phyloP scores from a whole-genome alignment of 2,888 invertebrate genomes.

The Tipula vernalis region DNA sequence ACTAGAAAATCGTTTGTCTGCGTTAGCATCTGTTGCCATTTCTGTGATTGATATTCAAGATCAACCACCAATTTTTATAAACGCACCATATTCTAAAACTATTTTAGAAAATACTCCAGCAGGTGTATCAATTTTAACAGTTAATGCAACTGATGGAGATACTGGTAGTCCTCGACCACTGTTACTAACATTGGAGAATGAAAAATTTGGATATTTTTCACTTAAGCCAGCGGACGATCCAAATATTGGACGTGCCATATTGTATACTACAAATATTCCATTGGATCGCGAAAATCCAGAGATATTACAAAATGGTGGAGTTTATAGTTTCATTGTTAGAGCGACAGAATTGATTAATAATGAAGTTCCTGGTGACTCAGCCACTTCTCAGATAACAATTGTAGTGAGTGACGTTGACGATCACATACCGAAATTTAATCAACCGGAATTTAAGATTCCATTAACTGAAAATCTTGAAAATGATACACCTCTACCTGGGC shows the following conservation, averaged over 20 bases:
- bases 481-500: slow-evolving; percentile 54
- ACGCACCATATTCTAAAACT: slow-evolving; percentile 67
- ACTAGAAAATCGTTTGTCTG: slow-evolving; percentile 45
- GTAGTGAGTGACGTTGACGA: slow-evolving; percentile 71
- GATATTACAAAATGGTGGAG: slow-evolving; percentile 64
- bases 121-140: slow-evolving; percentile 53
- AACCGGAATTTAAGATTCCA: slow-evolving; percentile 48
- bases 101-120: slow-evolving; percentile 57
- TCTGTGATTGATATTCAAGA: slow-evolving; percentile 70
- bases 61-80: slow-evolving; percentile 67
- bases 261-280: slow-evolving; percentile 50
- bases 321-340: slow-evolving; percentile 57
- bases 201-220: slow-evolving; percentile 53
- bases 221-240: slow-evolving; percentile 37
- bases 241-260: slow-evolving; percentile 39
- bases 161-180: slow-evolving; percentile 57
- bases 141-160: slow-evolving; percentile 71
- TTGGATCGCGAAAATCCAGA: slow-evolving; percentile 63
- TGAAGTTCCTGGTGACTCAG: slow-evolving; percentile 53
- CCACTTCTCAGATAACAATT: slow-evolving; percentile 57
- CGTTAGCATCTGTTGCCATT: slow-evolving; percentile 60
- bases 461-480: slow-evolving; percentile 65
- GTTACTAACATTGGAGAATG: slow-evolving; percentile 54
- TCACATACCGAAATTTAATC: slow-evolving; percentile 58
- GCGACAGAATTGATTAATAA: slow-evolving; percentile 64